Evolutionary conservation across 2,888 invertebrate species (phyloP).

Genomic region (Orthonychiurus folsomi): DNA sequence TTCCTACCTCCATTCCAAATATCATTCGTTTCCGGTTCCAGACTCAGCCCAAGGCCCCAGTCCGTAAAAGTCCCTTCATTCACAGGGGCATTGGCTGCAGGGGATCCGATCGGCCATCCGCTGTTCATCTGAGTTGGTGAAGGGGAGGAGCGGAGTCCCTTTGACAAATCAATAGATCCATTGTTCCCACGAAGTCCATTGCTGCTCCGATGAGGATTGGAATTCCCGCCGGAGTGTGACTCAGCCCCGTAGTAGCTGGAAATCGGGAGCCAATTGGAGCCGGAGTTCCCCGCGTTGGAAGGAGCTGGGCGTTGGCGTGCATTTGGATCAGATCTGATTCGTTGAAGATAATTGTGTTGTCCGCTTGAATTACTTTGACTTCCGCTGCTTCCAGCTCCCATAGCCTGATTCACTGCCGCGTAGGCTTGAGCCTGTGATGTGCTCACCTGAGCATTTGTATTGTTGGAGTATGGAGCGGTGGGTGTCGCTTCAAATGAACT

Average conservation of each 20-base stretch:
- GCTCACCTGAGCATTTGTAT: background rate
- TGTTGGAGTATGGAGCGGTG: background rate
- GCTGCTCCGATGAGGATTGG: background rate
- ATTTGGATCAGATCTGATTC: constrained; percentile 34
- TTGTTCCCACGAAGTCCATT: background rate
- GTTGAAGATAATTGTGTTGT: constrained; percentile 28
- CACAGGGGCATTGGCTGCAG: background rate
- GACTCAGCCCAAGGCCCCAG: background rate
- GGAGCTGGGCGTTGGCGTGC: background rate
- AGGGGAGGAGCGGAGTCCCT: background rate
- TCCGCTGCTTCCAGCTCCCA: background rate
- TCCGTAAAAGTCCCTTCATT: background rate
- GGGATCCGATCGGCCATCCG: background rate
- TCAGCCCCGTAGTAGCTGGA: constrained; percentile 7
- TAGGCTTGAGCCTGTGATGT: background rate
- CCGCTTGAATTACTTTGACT: background rate
- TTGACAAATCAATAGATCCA: background rate
- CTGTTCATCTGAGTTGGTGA: background rate
- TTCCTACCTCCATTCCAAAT: background rate
- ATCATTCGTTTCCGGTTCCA: background rate
- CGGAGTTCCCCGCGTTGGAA: background rate
- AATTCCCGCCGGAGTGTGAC: background rate
- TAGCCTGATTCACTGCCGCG: background rate
- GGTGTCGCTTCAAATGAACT: constrained; percentile 13
- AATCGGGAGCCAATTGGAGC: background rate